phyloP scores from a whole-genome alignment of 2,888 invertebrate genomes.

The Stegophylla sp. region DNA sequence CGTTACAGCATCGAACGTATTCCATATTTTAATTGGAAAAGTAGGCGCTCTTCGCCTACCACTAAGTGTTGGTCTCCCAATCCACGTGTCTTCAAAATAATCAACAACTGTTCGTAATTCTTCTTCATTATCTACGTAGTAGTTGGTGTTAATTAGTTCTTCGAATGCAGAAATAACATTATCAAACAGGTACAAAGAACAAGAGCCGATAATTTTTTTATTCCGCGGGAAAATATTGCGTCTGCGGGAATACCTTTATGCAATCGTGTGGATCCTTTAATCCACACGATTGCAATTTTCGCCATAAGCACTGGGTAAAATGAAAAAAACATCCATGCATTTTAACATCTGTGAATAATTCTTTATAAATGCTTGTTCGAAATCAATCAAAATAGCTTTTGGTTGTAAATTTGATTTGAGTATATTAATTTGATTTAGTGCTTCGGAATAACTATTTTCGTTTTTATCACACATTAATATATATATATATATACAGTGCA shows the following conservation, averaged over 20 bases:
- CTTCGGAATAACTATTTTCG: background rate
- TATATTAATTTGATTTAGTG: background rate
- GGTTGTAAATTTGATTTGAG: slow-evolving; percentile 2
- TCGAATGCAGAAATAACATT: background rate
- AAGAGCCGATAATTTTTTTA: background rate
- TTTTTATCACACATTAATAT: background rate
- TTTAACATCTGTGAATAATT: background rate
- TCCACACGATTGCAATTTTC: background rate
- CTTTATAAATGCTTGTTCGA: slow-evolving; percentile 11
- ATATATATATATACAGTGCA: too few relatives aligned
- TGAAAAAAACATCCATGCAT: background rate
- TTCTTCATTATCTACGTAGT: background rate
- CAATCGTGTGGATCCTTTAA: too few relatives aligned
- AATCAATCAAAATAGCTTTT: background rate
- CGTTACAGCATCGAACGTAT: background rate
- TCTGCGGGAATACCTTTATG: background rate
- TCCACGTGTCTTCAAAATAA: background rate
- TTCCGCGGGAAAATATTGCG: background rate
- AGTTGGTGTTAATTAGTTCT: background rate
- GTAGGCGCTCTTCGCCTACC: background rate
- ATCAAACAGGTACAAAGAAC: background rate
- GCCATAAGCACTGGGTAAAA: background rate
- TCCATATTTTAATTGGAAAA: background rate
- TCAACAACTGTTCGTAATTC: background rate
- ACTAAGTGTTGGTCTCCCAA: background rate